Evolutionary conservation across 2,113 vertebrate genomes (phyloP), one percentile per base, ranked within the genome.

Genomic region (Hiodon tergisus): DNA sequence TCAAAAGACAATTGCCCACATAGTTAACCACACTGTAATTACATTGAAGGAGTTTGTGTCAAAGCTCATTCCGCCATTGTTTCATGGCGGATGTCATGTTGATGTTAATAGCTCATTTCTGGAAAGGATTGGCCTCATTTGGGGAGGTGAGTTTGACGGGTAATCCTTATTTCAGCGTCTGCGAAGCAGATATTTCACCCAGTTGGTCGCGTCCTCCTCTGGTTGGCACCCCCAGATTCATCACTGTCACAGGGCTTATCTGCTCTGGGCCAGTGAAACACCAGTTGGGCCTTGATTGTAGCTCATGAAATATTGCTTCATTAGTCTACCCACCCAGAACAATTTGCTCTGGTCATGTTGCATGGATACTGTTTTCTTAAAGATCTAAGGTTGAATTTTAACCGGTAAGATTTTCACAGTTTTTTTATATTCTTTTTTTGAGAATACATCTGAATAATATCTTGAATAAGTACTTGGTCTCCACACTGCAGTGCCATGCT

Each of bases 141-240:
- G 66, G 16, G 50, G 7, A 60, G 10, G 13, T 54, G 31, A n/a
- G 31, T 63, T 16, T 14, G 10, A 54, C 14, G 70, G 31, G 46
- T 48, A 72, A 50, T 50, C 46, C 55, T 59, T 63, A 67, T 46
- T 68, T 63, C 53, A 68, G 63, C 46, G 9, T 67, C 53, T 7
- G 46, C 31, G 73, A 55, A 59, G 55, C 63, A 13, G 73, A 16
- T 68, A 57, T 68, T 67, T 71, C 53, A 57, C 31, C 52, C 52
- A 5, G 6, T n/a, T 14, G 13, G 31, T 47, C 17, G 14, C 65
- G 4, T 68, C 47, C 0, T 31, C 14, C 47, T 78, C 81, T 31
- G 31, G 31, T 69, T 84, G 72, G 65, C 73, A 69, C 78, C 67
- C 85, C n/a, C 82, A 85, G 81, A 84, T 89, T 87, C 86, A 81